Conservation (phyloP, 2,113 vertebrate species). For the Egretta garzetta region DNA sequence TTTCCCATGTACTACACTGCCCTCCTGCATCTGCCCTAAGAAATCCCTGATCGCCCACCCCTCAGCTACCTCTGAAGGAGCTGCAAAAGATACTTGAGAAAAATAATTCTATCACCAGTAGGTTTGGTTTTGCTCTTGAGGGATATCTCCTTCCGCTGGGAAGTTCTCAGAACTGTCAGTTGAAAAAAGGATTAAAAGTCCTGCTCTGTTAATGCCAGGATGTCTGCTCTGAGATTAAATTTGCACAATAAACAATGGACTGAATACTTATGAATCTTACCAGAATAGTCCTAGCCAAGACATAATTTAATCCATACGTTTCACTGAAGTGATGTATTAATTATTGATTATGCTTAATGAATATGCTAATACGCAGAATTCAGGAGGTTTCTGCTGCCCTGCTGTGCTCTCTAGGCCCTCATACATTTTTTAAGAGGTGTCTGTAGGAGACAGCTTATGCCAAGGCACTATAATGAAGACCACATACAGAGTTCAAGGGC, state of each 20-base stretch:
- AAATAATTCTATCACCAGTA: neutral
- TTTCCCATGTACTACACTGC: rapidly evolving
- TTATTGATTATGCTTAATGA: slow-evolving; percentile 80
- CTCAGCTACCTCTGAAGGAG: neutral
- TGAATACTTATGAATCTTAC: neutral
- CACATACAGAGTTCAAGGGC: slow-evolving; percentile 64
- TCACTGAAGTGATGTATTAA: slow-evolving; percentile 68
- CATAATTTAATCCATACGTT: slow-evolving; percentile 63
- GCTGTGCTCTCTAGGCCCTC: slow-evolving; percentile 66
- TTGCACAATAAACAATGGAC: slow-evolving; percentile 2
- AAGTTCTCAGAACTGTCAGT: neutral
- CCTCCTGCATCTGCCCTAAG: rapidly evolving
- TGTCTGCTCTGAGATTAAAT: slow-evolving; percentile 4
- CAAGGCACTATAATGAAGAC: slow-evolving; percentile 37
- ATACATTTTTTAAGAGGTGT: slow-evolving; percentile 70
- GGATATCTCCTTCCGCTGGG: neutral
- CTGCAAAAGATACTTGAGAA: neutral
- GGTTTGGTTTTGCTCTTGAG: neutral
- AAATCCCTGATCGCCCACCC: neutral
- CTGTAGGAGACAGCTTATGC: slow-evolving; percentile 49
- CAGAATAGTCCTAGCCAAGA: slow-evolving; percentile 24
- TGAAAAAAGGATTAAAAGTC: neutral
- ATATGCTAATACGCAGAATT: slow-evolving; percentile 69
- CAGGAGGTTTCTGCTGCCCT: slow-evolving; percentile 54
- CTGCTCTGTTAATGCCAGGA: neutral